Evolutionary conservation across 2,113 vertebrate species (phyloP), one percentile per base, ranked within the genome.

Genomic region (Synchiropus splendidus): DNA sequence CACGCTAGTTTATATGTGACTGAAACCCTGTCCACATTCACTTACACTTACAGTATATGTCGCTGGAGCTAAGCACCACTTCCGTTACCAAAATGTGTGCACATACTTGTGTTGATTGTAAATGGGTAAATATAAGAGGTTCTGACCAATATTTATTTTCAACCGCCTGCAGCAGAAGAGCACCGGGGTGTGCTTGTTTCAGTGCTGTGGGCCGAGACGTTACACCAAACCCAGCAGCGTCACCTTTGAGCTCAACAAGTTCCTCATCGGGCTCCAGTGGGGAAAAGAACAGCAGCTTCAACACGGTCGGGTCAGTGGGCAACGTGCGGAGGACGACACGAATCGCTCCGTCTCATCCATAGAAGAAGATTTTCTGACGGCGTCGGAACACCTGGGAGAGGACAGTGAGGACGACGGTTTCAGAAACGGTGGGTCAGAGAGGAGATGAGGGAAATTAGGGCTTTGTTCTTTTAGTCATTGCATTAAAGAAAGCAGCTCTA

Each of bases 191-290:
- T 98, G 92, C 61, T 58, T 98, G 80, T 81, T 95, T 67, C 92
- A 91, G 50, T 90, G 84, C 70, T 88, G 83, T 0, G 84, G 85
- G 46, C 81, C 79, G 18, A 84, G 78, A 66, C 74, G 60, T 53
- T 73, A 80, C 8, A 84, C 74, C 54, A 83, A 85, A 1, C 46
- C 91, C 21, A 77, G 81, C 41, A 89, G 84, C 75, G 83, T 97
- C 70, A 86, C 95, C 72, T 88, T 89, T 66, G 92, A 94, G 67
- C 92, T 98, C 73, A 98, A 96, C 81, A 97, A 93, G 76, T 97
- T 94, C 75, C 78, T 97, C 58, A 88, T 94, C 43, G 92, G 93
- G 12, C 81, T 98, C 18, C 89, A 95, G 68, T 87, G 90, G 16
- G 88, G 89, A 18, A 90, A 89, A 72, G 90, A 93, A 57, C 85